Percentiles rank a stretch among this genome's conserved stretches.
These are phyloP conservation scores for Hippocampus guttulatus DNA, from an alignment of 2,113 vertebrate genomes.

Conservation along the genomic window DNA sequence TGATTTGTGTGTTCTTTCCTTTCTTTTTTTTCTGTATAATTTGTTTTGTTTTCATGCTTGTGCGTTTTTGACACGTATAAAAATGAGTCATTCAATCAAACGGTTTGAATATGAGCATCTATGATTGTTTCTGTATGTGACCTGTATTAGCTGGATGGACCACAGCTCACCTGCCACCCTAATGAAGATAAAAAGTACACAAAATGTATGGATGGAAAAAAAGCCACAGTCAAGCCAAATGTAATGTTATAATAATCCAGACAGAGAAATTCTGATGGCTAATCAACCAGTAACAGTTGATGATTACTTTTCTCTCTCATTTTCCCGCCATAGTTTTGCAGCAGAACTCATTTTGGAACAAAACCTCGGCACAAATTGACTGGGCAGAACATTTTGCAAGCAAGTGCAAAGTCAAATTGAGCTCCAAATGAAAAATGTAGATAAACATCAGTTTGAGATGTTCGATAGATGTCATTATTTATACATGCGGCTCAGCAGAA, in stretches of 20 bases:
- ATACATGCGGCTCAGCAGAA: slow-evolving; percentile 50
- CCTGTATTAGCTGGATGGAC: too few relatives aligned
- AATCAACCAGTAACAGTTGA: not conserved
- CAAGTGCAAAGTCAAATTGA: slow-evolving; percentile 48
- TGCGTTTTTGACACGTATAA: too few relatives aligned
- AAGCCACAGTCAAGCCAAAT: not conserved
- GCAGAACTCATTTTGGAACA: not conserved
- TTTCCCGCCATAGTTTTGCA: not conserved
- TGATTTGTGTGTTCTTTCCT: too few relatives aligned
- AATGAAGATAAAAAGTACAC: not conserved
- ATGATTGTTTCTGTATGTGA: too few relatives aligned
- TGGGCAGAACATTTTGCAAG: slow-evolving; percentile 21
- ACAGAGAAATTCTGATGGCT: not conserved
- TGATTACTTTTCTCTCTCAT: not conserved
- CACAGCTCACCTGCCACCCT: not conserved
- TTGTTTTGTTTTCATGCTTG: too few relatives aligned
- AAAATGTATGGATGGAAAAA: not conserved
- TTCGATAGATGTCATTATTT: slow-evolving; percentile 63
- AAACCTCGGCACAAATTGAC: slow-evolving; percentile 1
- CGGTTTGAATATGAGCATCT: too few relatives aligned
- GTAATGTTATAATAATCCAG: not conserved
- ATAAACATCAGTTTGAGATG: slow-evolving; percentile 52
- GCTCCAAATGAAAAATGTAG: slow-evolving; percentile 39
- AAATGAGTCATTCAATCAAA: too few relatives aligned
- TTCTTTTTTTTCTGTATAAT: too few relatives aligned